Evolutionary conservation across 2,888 invertebrate genomes (phyloP).

Genomic region (Mimumesa dahlbomi): DNA sequence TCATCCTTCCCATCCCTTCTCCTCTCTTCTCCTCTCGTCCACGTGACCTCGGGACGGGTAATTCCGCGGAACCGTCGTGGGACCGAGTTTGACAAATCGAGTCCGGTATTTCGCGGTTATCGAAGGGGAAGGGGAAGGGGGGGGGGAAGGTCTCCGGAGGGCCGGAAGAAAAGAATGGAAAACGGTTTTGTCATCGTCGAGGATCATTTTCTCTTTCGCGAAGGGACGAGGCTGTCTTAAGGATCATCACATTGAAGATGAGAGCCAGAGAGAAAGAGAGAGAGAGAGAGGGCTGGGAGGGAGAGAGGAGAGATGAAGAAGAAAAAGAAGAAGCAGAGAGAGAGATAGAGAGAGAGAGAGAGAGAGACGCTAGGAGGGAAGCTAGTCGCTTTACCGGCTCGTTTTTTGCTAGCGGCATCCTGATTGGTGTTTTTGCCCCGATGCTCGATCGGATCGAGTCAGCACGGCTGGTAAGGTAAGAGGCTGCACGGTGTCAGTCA

Average conservation of each 20-base stretch:
- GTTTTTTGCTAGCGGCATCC: conserved; percentile 70
- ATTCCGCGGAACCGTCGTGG: conserved; percentile 25
- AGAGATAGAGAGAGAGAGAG: conserved; percentile 10
- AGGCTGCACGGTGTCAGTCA: conserved; percentile 74
- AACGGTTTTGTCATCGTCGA: conserved; percentile 53
- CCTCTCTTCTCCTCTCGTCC: background rate
- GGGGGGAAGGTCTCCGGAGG: conserved; percentile 20
- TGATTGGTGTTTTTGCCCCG: conserved; percentile 73
- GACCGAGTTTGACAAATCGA: conserved; percentile 59
- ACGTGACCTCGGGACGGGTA: conserved; percentile 19
- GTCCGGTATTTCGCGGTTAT: conserved; percentile 43
- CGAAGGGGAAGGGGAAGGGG: conserved; percentile 18
- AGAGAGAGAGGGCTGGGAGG: conserved; percentile 1
- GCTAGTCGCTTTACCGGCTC: conserved; percentile 61
- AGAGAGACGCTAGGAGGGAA: conserved; percentile 38
- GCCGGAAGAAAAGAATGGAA: conserved; percentile 30
- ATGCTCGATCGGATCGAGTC: conserved; percentile 67
- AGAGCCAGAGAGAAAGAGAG: conserved; percentile 22
- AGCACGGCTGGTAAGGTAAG: conserved; percentile 53
- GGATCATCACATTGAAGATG: no score
- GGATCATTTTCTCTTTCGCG: conserved; percentile 40
- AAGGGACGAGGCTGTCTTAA: conserved; percentile 30
- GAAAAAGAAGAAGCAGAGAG: background rate
- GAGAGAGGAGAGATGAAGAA: conserved; percentile 6
- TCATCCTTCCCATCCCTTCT: conserved; percentile 17